phyloP scores from a whole-genome alignment of 2,888 invertebrate genomes.

The Celastrina argiolus region DNA sequence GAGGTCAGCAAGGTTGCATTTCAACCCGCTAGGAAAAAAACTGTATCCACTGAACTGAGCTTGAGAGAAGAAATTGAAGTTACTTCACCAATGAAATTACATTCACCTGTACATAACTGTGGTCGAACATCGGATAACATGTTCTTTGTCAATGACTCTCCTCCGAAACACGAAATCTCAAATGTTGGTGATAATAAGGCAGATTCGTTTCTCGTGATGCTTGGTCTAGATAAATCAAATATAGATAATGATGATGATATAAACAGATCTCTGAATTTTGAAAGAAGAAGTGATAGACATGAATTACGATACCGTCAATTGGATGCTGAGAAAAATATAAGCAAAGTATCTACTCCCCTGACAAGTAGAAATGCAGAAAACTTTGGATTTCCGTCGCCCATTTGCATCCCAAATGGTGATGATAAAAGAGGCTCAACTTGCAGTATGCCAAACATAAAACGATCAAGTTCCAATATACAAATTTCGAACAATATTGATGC shows the following conservation, averaged over 20 bases:
- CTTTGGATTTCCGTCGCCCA: slow-evolving; percentile 52
- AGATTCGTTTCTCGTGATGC: slow-evolving; percentile 66
- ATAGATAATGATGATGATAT: slow-evolving; percentile 51
- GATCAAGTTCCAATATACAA: slow-evolving; percentile 31
- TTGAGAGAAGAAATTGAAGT: slow-evolving; percentile 58
- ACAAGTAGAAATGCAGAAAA: slow-evolving; percentile 49
- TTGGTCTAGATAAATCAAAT: slow-evolving; percentile 63
- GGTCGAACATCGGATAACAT: slow-evolving; percentile 56
- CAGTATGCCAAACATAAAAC: slow-evolving; percentile 44
- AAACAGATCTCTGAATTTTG: slow-evolving; percentile 49
- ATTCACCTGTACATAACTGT: slow-evolving; percentile 48
- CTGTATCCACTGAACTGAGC: slow-evolving; percentile 58
- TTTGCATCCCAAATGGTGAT: slow-evolving; percentile 50
- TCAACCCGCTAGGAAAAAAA: slow-evolving; percentile 59
- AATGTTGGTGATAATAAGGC: slow-evolving; percentile 50
- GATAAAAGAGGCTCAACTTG: slow-evolving; percentile 43
- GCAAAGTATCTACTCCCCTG: slow-evolving; percentile 65
- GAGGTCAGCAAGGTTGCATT: slow-evolving; percentile 68
- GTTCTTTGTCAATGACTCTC: slow-evolving; percentile 61
- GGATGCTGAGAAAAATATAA: slow-evolving; percentile 57
- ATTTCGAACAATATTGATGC: slow-evolving; percentile 40
- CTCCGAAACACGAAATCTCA: slow-evolving; percentile 48
- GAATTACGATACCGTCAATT: slow-evolving; percentile 48
- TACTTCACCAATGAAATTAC: slow-evolving; percentile 44
- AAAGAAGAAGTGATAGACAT: slow-evolving; percentile 51